Base-by-base conservation (phyloP, 2,797 vertebrate species). In the Cirrhinus molitorella region DNA sequence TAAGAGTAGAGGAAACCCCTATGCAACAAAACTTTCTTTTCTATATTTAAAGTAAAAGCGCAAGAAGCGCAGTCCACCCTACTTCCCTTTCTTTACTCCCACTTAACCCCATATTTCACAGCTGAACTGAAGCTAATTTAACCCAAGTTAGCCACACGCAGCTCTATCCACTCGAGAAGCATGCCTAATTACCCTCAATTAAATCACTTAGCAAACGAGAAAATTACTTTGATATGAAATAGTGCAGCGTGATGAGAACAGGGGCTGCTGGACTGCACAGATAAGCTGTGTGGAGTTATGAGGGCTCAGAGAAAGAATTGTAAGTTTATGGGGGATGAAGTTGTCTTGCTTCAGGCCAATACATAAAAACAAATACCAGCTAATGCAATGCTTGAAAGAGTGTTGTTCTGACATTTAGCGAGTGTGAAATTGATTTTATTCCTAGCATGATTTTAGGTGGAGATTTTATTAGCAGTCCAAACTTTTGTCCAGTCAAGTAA, bases 151-250 rank as follows among this genome's bases (percentile, higher is more conserved):
- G 89, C 85, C 31, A 89, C 93, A 92, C 92, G 91, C 89, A 85
- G 86, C 90, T 92, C 92, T 88, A 90, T 90, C 91, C 92, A 92
- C 92, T 83, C 88, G 88, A 85, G 76, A 88, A 93, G 84, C 93
- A 95, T 91, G 94, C 93, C 92, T 95, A 95, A 95, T 96, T 95
- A 94, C 94, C 92, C 93, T 88, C 94, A 95, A 95, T 96, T 95
- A 95, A 95, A 94, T 90, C 89, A 89, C 89, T 91, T 90, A 85
- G 90, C 93, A 95, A 95, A 95, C 90, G 91, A 95, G 92, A 95
- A 96, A 95, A 95, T 93, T 90, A 92, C 92, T 94, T 92, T 90
- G 91, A 95, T 95, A 95, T 95, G 94, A 94, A 94, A 94, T 92
- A 90, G 94, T 91, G 92, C 93, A 88, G 86, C 53, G 87, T 91